These are phyloP conservation scores for Perdita meconis DNA, from an alignment of 2,888 invertebrate genomes.

Conservation along the genomic window DNA sequence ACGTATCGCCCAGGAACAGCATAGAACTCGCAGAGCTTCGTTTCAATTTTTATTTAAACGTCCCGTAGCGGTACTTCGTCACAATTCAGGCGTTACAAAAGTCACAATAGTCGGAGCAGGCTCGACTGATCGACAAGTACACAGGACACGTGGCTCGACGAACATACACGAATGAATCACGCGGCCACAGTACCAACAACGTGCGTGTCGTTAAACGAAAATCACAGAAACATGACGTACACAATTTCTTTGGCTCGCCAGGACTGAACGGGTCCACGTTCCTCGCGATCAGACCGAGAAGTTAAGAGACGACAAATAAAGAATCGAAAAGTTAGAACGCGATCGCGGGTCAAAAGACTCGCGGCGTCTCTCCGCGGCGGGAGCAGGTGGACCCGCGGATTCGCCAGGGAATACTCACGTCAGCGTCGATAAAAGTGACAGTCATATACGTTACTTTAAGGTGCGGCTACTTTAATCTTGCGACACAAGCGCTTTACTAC, in stretches of 20 bases:
- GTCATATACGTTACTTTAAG: slow-evolving; percentile 72
- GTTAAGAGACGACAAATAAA: no score
- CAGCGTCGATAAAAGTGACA: slow-evolving; percentile 69
- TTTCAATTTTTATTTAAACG: slow-evolving; percentile 1
- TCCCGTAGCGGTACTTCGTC: slow-evolving; percentile 6
- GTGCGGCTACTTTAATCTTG: slow-evolving; percentile 79
- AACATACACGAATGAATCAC: background rate
- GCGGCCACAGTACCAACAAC: background rate
- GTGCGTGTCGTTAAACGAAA: slow-evolving; percentile 26
- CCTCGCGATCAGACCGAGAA: no score
- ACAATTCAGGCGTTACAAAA: background rate
- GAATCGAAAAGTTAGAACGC: no score
- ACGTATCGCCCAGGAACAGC: slow-evolving; percentile 14
- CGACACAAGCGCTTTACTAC: slow-evolving; percentile 79
- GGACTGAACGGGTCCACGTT: slow-evolving; percentile 52
- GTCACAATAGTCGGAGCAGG: background rate
- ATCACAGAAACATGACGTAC: slow-evolving; percentile 37
- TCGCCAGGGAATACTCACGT: slow-evolving; percentile 70
- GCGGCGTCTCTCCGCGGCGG: background rate
- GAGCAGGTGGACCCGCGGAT: slow-evolving; percentile 47
- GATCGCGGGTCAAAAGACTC: background rate
- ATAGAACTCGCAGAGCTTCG: slow-evolving; percentile 6
- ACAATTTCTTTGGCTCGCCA: slow-evolving; percentile 27
- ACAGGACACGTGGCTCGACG: slow-evolving; percentile 12
- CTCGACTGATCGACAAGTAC: slow-evolving; percentile 1